Evolutionary conservation across 2,888 invertebrate genomes (phyloP).

Genomic region (Conus canariensis): DNA sequence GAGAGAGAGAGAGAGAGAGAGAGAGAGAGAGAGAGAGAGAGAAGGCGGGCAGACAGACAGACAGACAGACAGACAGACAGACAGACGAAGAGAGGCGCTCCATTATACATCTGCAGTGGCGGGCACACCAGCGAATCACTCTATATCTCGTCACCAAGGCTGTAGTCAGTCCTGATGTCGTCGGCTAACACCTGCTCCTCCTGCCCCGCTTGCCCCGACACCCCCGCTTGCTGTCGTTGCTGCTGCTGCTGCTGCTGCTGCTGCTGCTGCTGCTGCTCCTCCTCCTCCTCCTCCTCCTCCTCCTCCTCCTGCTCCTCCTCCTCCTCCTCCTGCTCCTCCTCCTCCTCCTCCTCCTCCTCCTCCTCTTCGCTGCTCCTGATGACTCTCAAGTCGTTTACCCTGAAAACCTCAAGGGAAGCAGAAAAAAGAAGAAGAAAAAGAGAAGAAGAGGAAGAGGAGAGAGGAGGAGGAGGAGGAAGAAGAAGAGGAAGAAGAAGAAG

Average conservation of each 20-base stretch:
- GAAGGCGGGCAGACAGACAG: not conserved
- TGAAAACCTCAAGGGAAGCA: not conserved
- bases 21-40: not conserved
- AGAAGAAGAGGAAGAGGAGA: too few species aligned
- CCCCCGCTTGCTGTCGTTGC: not conserved
- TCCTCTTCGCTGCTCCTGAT: too few species aligned
- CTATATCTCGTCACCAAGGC: not conserved
- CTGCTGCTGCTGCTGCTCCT: not conserved
- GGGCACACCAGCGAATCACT: not conserved
- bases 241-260: slow-evolving; percentile 14
- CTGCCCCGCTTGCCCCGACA: too few species aligned
- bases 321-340: too few species aligned
- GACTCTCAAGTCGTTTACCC: too few species aligned
- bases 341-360: too few species aligned
- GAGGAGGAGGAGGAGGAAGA: too few species aligned
- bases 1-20: slow-evolving; percentile 31
- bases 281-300: too few species aligned
- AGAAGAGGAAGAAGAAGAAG: not conserved
- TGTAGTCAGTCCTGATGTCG: not conserved
- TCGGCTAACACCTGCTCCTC: too few species aligned
- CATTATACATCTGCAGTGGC: not conserved
- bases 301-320: too few species aligned
- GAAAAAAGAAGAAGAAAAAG: too few species aligned
- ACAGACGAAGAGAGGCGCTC: not conserved
- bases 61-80: not conserved